Base-by-base conservation (phyloP, 2,113 vertebrate species). In the Hiodon tergisus region DNA sequence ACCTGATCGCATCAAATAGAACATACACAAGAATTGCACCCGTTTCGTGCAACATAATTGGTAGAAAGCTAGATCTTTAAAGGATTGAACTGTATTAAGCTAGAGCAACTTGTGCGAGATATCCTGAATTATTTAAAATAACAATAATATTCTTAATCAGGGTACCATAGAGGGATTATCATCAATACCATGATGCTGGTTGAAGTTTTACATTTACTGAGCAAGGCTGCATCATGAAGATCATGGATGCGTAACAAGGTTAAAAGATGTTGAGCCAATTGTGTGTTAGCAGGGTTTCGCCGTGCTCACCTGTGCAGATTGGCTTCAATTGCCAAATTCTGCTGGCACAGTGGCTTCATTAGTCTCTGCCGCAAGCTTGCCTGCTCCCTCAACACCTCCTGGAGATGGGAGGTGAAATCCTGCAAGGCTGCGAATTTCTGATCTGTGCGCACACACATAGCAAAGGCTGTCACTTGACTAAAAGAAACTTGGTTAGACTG, bases 341-440 rank as follows among this genome's bases (percentile, higher is more conserved):
- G 90, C 79, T 90, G 88, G 79, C 87, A 93, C 61, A 86, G 79
- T 10, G 93, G 92, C 70, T 86, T 93, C 81, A 93, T 79, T 76
- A 98, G 83, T 73, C 91, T 94, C 84, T 93, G 93, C 47, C 89
- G 88, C 68, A 98, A 89, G 61, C 78, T 47, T 1, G 73, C 88
- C 86, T 95, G 93, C 57, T 95, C 89, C 77, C 90, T 93, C 72
- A 98, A 80, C 6, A 97, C 60, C 0, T 89, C 83, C 88, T 95
- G 94, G 83, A 98, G 86, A 80, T 98, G 97, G 16, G 55, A 84
- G 47, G 90, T 93, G 81, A 97, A 92, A 78, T 75, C 83, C 89
- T 98, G 92, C 62, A 98, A 72, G 69, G 71, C 73, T 3, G 92
- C 76, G 0, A 88, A 93, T 80, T 93, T 93, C 69, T 87, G 63